These are phyloP conservation scores for Netelia melanura DNA, from an alignment of 2,888 invertebrate genomes.

Conservation along the genomic window DNA sequence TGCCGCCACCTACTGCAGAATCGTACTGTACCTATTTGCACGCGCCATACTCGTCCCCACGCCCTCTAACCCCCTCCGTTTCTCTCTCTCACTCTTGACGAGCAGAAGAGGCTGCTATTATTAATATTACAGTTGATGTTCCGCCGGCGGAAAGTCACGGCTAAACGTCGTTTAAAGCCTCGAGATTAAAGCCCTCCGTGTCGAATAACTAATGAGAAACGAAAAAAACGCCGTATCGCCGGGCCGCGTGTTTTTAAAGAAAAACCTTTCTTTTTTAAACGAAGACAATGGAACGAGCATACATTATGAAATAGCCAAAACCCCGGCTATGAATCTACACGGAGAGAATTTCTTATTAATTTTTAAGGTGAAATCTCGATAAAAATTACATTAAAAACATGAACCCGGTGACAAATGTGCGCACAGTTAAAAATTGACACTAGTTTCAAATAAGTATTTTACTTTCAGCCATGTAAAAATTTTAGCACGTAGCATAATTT, in stretches of 20 bases:
- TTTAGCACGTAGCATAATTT: no score
- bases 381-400: no score
- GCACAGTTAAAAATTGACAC: no score
- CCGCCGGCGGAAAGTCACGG: not conserved
- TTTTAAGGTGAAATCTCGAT: no score
- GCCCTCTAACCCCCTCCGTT: not conserved
- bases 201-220: not conserved
- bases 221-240: no score
- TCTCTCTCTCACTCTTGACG: not conserved
- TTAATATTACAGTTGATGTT: not conserved
- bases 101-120: not conserved
- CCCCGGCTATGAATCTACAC: no score
- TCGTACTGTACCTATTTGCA: constrained; percentile 7
- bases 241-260: not conserved
- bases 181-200: constrained; percentile 1
- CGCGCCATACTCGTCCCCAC: not conserved
- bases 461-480: no score
- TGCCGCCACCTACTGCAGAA: constrained; percentile 23
- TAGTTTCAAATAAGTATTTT: no score
- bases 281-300: not conserved
- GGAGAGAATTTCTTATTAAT: no score
- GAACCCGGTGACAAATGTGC: no score
- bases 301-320: no score
- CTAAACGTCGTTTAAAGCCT: not conserved
- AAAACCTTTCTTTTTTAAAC: not conserved